Percentiles rank a stretch among this genome's conserved stretches.
phyloP scores from a whole-genome alignment of 2,888 invertebrate genomes.

The Nasonovia ribisnigri region DNA sequence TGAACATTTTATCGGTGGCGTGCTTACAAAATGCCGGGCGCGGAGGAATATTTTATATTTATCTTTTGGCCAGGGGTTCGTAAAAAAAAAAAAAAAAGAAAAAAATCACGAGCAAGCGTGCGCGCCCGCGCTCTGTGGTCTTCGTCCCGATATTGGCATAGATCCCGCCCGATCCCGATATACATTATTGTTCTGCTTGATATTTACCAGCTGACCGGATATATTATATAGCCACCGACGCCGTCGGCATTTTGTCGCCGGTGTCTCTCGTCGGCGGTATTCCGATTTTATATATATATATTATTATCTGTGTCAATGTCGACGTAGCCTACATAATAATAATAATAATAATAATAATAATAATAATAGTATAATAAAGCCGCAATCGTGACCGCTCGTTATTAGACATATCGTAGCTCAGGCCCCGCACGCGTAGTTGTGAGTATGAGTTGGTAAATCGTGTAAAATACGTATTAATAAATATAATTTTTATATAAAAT shows the following conservation, averaged over 20 bases:
- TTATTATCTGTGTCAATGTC: conserved; percentile 47
- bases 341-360: not conserved
- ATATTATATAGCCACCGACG: conserved; percentile 41
- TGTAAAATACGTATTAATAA: no score
- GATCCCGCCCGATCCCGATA: conserved; percentile 52
- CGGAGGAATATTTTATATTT: conserved; percentile 61
- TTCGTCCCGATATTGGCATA: conserved; percentile 39
- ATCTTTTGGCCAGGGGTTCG: conserved; percentile 65
- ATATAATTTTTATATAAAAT: no score
- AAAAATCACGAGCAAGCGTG: not conserved
- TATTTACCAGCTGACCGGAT: conserved; percentile 63
- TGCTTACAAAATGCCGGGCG: conserved; percentile 39
- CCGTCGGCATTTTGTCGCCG: conserved; percentile 44
- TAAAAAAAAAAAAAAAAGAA: conserved; percentile 41
- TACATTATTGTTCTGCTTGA: conserved; percentile 54
- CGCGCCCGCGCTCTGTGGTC: not conserved
- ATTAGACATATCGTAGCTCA: not conserved
- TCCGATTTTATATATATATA: conserved; percentile 22
- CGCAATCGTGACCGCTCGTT: not conserved
- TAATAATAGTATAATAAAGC: not conserved
- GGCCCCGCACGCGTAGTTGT: not conserved
- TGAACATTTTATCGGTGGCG: conserved; percentile 64
- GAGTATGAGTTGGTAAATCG: no score
- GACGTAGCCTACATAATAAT: conserved; percentile 44
- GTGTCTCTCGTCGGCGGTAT: conserved; percentile 19